Evolutionary conservation across 35 echinoderm and acorn worm genomes (phyloP).

Genomic region (Lytechinus variegatus): DNA sequence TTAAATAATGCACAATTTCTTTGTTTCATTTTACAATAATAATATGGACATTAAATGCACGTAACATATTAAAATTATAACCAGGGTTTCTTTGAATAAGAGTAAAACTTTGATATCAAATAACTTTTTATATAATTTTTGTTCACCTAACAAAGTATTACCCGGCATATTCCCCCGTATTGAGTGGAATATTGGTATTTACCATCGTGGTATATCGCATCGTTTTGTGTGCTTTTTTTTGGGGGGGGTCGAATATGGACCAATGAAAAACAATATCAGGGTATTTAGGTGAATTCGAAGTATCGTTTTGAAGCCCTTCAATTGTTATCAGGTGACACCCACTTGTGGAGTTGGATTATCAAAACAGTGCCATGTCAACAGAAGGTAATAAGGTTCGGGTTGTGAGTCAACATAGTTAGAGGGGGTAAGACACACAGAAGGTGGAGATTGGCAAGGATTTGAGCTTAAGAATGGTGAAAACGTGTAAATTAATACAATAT

Average conservation of each 20-base stretch:
- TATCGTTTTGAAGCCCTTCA: not conserved
- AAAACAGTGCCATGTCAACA: constrained; percentile 8
- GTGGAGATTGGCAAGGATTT: constrained; percentile 37
- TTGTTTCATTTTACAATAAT: no score
- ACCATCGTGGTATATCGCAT: no score
- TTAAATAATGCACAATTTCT: no score
- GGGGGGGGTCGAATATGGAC: not conserved
- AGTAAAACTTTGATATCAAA: no score
- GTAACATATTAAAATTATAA: no score
- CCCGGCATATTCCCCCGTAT: no score
- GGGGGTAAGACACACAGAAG: constrained; percentile 25
- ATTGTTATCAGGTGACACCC: constrained; percentile 3
- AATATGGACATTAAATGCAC: no score
- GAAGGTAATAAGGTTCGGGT: not conserved
- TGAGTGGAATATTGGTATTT: no score
- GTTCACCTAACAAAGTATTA: no score
- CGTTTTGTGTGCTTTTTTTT: no score
- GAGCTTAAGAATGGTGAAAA: not conserved
- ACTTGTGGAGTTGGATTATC: not conserved
- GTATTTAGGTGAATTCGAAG: not conserved
- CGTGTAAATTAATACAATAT: constrained; percentile 20
- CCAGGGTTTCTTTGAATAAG: no score
- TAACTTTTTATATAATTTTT: no score
- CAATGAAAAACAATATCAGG: not conserved
- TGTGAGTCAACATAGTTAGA: not conserved